Conservation (phyloP, 2,113 vertebrate species). For the Myiozetetes cayanensis region DNA sequence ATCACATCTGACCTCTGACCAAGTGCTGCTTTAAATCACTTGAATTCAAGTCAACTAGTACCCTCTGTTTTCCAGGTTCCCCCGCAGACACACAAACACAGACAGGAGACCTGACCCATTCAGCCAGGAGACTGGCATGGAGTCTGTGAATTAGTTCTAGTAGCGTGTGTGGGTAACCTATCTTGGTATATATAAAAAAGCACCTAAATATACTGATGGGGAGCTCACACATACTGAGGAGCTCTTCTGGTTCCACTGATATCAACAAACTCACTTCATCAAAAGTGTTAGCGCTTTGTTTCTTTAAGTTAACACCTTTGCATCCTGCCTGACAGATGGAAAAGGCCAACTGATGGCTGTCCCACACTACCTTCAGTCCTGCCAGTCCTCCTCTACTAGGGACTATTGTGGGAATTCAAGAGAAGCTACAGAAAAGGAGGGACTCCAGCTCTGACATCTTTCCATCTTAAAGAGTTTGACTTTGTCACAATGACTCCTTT, state of each 20-base stretch:
- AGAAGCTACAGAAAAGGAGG: background rate
- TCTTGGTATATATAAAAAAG: background rate
- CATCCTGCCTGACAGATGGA: background rate
- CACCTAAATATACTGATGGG: background rate
- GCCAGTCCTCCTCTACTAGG: background rate
- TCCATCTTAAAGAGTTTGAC: background rate
- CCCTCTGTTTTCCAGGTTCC: background rate
- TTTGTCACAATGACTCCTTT: background rate
- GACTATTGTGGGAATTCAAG: accelerated
- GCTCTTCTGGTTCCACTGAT: background rate
- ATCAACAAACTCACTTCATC: background rate
- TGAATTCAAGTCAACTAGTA: background rate
- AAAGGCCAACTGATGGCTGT: background rate
- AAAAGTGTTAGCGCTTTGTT: background rate
- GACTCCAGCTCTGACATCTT: background rate
- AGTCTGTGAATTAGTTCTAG: background rate
- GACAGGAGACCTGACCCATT: background rate
- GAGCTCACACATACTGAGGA: background rate
- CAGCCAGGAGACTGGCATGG: background rate
- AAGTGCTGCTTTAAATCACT: background rate
- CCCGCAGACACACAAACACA: too few species aligned
- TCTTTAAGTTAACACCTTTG: background rate
- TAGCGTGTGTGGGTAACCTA: background rate
- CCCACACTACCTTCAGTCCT: background rate
- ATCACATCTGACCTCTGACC: background rate